Base-by-base conservation (phyloP, 1,140 invertebrate genomes). In the Lasaia peninsularis region DNA sequence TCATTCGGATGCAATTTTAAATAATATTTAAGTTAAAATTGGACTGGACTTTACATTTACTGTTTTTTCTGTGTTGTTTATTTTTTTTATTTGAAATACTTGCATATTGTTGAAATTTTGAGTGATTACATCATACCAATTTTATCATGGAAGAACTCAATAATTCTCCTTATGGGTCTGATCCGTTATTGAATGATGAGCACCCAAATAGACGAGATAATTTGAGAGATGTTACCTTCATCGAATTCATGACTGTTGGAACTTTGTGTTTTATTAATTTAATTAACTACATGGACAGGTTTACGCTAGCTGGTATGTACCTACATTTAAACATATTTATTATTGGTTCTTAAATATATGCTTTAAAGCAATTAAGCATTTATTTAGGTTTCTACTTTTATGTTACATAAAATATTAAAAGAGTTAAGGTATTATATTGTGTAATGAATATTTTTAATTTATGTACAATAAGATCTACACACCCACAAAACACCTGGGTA, bases 221-320 rank as follows among this genome's bases (percentile, higher is more conserved):
- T 67, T 63, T 88, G 33, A 80, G 80, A 32, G 82, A 87, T 73
- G 82, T 88, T 21, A 78, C 71, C 20, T 75, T 76, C 56, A 63
- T 62, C 49, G 84, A 88, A 73, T 88, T 69, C 77, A 83, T 95
- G 64, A 94, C 95, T 53, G 95, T 98, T 5, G 77, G 88, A 8
- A 93, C 98, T 56, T 90, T 99, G 57, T 96, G 96, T 81, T 96
- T 95, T 78, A 94, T 99, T 49, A 99, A 99, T 90, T 92, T 99
- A 51, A 97, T 99, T 71, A 99, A 99, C 89, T 99, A 99, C 78
- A 99, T 99, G 97, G 98, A 99, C 88, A 93, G 98, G 80, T 98
- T 95, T 76, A 99, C 98, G 9, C 91, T 99, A 54, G 97, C 98
- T 73, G 97, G 97, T 98, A 28, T 4, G 24, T 28, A 24, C 3